These are phyloP conservation scores for Ondatra zibethicus DNA, from an alignment of 2,113 vertebrate genomes.

Conservation along the genomic window DNA sequence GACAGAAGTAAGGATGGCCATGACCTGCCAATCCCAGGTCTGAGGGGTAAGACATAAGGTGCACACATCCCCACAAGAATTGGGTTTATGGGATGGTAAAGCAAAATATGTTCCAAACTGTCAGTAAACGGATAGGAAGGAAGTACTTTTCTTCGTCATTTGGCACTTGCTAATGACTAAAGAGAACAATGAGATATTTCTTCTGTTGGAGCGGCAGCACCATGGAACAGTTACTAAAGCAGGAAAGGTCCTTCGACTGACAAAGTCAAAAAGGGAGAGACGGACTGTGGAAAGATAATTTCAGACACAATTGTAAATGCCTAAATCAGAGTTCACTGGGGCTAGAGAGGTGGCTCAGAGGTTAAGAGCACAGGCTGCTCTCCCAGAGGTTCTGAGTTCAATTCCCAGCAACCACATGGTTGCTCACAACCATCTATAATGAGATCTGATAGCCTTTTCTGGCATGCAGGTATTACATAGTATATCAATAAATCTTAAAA, in stretches of 20 bases:
- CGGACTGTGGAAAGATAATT: not conserved
- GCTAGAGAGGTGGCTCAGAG: not conserved
- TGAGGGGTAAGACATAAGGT: not conserved
- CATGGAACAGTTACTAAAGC: not conserved
- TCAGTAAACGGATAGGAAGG: not conserved
- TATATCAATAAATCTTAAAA: too few species aligned
- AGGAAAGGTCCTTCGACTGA: not conserved
- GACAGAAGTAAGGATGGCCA: fast-evolving
- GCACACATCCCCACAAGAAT: too few species aligned
- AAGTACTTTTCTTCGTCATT: not conserved
- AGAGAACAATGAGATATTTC: not conserved
- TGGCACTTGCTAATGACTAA: not conserved
- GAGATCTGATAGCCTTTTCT: not conserved
- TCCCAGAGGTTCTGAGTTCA: not conserved
- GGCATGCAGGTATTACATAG: not conserved
- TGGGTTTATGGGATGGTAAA: not conserved
- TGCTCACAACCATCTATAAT: not conserved
- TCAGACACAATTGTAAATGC: not conserved
- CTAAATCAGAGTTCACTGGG: not conserved
- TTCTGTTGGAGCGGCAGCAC: not conserved
- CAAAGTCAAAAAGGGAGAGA: not conserved
- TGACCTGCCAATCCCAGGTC: not conserved
- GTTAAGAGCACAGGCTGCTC: not conserved
- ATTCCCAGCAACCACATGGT: not conserved
- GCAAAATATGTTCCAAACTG: not conserved